Evolutionary conservation across 2,888 invertebrate species (phyloP).

Genomic region (Caenorhabditis sp.): DNA sequence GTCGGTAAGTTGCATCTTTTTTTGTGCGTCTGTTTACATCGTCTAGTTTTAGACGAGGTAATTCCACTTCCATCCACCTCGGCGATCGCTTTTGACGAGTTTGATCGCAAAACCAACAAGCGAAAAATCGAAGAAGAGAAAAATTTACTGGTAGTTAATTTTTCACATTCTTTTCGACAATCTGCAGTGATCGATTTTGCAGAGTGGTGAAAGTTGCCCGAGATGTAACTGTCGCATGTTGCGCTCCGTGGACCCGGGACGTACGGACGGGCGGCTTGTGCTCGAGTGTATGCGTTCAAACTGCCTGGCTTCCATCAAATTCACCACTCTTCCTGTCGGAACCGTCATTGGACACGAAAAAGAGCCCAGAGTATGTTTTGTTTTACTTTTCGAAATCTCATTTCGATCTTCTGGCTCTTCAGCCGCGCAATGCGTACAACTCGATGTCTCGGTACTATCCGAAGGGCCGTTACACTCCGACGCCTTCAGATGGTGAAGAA

Average conservation of each 20-base stretch:
- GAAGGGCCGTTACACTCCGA: neutral
- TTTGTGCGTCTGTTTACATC: no score
- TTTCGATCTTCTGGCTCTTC: no score
- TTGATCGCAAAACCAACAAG: neutral
- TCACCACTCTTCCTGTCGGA: slow-evolving; percentile 38
- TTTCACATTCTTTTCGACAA: no score
- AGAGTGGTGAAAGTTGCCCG: slow-evolving; percentile 13
- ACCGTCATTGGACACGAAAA: slow-evolving; percentile 38
- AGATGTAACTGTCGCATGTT: slow-evolving; percentile 29
- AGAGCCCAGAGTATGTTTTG: no score
- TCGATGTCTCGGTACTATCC: slow-evolving; percentile 20
- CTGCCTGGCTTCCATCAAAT: slow-evolving; percentile 38
- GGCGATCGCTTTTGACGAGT: neutral
- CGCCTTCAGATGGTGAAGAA: slow-evolving; percentile 1
- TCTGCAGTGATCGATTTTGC: no score
- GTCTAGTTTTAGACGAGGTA: neutral
- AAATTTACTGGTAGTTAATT: no score
- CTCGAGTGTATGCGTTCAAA: slow-evolving; percentile 45
- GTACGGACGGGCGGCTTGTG: slow-evolving; percentile 6
- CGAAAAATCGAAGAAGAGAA: slow-evolving; percentile 3
- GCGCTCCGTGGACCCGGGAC: slow-evolving; percentile 27
- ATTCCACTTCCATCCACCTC: neutral
- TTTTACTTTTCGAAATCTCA: no score
- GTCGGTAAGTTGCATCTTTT: slow-evolving; percentile 26
- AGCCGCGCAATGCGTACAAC: neutral